Percentiles rank a stretch among this genome's conserved stretches.
phyloP scores from a whole-genome alignment of 2,888 invertebrate genomes.

The Acleris literana region DNA sequence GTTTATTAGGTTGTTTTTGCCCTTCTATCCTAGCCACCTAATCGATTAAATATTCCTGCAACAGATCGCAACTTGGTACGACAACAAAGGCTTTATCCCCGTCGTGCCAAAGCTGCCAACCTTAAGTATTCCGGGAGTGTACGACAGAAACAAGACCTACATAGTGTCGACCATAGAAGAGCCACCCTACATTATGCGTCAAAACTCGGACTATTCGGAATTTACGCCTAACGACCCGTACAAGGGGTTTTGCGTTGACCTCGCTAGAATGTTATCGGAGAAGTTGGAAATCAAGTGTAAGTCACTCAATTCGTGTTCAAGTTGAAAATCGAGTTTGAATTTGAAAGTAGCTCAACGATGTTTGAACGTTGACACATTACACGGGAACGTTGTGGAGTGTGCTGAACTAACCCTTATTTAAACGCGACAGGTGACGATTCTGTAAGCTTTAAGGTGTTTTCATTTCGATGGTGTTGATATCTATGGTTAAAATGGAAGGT shows the following conservation, averaged over 20 bases:
- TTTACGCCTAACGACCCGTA: conserved; percentile 88
- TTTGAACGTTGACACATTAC: not conserved
- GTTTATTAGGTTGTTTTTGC: not conserved
- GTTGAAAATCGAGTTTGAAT: conserved; percentile 23
- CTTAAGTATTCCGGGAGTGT: conserved; percentile 85
- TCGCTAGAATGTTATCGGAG: conserved; percentile 91
- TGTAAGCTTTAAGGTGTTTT: no score
- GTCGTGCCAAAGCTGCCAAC: conserved; percentile 89
- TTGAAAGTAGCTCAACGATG: conserved; percentile 3
- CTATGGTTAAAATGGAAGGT: no score
- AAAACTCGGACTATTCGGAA: conserved; percentile 86
- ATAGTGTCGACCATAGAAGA: conserved; percentile 94
- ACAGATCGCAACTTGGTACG: conserved; percentile 94
- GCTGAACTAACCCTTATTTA: not conserved
- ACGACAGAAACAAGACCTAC: conserved; percentile 92
- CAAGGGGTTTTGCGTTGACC: conserved; percentile 96
- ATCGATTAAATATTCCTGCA: conserved; percentile 33
- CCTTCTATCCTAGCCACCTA: conserved; percentile 4
- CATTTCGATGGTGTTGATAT: no score
- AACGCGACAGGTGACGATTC: no score
- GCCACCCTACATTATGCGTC: conserved; percentile 92
- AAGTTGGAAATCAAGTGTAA: conserved; percentile 93
- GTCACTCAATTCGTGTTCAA: conserved; percentile 55
- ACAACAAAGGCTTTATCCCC: conserved; percentile 89
- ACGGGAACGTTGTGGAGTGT: not conserved